Conservation (phyloP, 2,888 invertebrate species). For the Keiferia lycopersicella region DNA sequence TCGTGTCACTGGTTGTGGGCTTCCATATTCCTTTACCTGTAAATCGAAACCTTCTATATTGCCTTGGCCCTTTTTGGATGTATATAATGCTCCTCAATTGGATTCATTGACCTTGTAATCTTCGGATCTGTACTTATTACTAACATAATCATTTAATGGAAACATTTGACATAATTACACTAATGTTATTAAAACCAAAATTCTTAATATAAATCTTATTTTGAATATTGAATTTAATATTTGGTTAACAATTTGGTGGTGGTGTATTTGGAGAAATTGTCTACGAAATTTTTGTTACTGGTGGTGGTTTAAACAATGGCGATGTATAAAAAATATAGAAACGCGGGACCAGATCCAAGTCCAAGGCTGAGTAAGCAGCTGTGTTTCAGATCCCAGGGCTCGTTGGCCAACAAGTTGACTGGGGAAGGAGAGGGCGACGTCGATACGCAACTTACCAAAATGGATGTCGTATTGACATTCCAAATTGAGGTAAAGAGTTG, state of each 20-base stretch:
- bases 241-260: neutral
- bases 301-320: conserved; percentile 48
- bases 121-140: conserved; percentile 5
- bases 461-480: conserved; percentile 98
- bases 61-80: neutral
- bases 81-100: conserved; percentile 6
- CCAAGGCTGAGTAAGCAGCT: conserved; percentile 83
- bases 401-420: conserved; percentile 93
- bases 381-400: conserved; percentile 92
- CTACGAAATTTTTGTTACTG: conserved; percentile 48
- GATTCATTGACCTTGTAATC: neutral
- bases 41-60: neutral
- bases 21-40: conserved; percentile 22
- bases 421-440: conserved; percentile 97
- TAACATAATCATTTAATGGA: neutral
- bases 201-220: neutral
- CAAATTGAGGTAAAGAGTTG: conserved; percentile 90
- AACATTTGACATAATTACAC: neutral
- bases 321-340: conserved; percentile 34
- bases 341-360: conserved; percentile 79
- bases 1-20: conserved; percentile 32
- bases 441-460: conserved; percentile 97
- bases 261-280: conserved; percentile 29
- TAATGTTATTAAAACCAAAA: neutral
- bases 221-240: neutral